Base-by-base conservation (phyloP, 1,140 invertebrate genomes). In the Tetramorium simillimum region DNA sequence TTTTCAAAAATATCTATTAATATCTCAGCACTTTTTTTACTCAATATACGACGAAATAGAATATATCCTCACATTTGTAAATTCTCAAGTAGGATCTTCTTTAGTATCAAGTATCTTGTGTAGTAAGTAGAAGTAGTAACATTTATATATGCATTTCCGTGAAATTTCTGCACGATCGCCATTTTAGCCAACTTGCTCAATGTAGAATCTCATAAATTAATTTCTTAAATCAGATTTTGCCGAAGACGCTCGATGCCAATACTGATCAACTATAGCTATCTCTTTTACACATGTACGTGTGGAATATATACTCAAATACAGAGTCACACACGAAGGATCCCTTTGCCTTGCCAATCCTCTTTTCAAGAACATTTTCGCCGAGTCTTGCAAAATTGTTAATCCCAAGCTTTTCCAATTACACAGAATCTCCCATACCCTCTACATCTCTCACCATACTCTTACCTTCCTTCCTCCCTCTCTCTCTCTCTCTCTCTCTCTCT, bases 331-430 rank as follows among this genome's bases (percentile, higher is more conserved):
- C 63, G 65, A 24, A 89, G 78, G 88, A 89, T 89, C 88, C 69
- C 89, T 63, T 90, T 86, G 89, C 88, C 78, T 49, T 69, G 88
- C 84, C 86, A 90, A 90, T 90, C 88, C 92, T 91, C 92, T 92
- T 88, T 93, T 90, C 86, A 49, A 80, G 78, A 82, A 91, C 89
- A 89, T 93, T 95, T 95, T 94, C 93, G 94, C 92, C 92, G 92
- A 95, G 92, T 93, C 92, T 93, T 92, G 94, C 94, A 95, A 94
- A 95, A 95, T 94, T 94, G 93, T 95, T 95, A 95, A 95, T 95
- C 93, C 93, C 80, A 88, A 93, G 93, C 92, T 94, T 94, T 94
- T 94, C 93, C 93, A 95, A 95, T 95, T 95, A 94, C 89, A 90
- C 88, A 72, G 67, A 77, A 69, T 73, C 69, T 70, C 85, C 28